Percentiles rank a stretch among this genome's conserved stretches.
phyloP scores from a whole-genome alignment of 2,888 invertebrate genomes.

The Disparrhopalites patrizii region DNA sequence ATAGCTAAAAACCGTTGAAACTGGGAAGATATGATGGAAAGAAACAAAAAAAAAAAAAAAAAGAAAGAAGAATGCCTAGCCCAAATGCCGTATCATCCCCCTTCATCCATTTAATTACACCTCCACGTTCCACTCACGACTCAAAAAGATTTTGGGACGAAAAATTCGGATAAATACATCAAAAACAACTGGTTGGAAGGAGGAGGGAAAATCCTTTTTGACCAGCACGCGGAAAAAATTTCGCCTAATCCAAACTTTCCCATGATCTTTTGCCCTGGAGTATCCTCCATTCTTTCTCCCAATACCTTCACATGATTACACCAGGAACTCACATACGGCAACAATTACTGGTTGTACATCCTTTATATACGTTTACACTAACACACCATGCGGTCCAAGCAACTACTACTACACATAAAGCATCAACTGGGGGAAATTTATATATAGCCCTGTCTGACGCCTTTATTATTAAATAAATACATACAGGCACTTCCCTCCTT shows the following conservation, averaged over 20 bases:
- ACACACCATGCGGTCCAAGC: too few species aligned
- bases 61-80: slow-evolving; percentile 20
- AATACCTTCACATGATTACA: slow-evolving; percentile 2
- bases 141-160: slow-evolving; percentile 21
- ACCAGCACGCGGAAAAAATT: slow-evolving; percentile 21
- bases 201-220: slow-evolving; percentile 11
- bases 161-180: slow-evolving; percentile 30
- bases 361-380: too few species aligned
- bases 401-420: too few species aligned
- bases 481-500: too few species aligned
- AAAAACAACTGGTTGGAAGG: slow-evolving; percentile 21
- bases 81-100: slow-evolving; percentile 22
- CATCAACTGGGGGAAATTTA: too few species aligned
- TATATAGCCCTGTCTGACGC: too few species aligned
- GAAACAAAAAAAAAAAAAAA: too few species aligned
- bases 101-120: slow-evolving; percentile 26
- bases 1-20: too few species aligned
- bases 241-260: slow-evolving; percentile 17
- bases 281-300: slow-evolving; percentile 5
- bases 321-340: too few species aligned
- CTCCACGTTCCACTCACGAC: slow-evolving; percentile 25
- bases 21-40: not conserved
- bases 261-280: slow-evolving; percentile 24
- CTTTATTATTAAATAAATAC: too few species aligned
- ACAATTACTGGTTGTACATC: too few species aligned